Percentiles rank a stretch among this genome's conserved stretches.
These are phyloP conservation scores for Clarias gariepinus DNA, from an alignment of 2,113 vertebrate genomes.

Conservation along the genomic window DNA sequence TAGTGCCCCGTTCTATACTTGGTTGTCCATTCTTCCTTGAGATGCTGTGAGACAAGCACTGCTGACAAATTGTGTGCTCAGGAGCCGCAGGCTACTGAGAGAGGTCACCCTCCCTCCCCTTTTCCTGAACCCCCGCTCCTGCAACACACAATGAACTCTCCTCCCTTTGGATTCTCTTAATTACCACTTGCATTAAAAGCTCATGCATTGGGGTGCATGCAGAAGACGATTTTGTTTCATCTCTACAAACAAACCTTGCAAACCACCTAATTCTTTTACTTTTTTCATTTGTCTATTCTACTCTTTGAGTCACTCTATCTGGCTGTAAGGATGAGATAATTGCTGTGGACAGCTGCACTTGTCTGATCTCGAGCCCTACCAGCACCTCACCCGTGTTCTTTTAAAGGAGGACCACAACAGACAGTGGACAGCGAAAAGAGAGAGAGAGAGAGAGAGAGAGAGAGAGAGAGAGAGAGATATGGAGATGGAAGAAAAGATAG, in stretches of 20 bases:
- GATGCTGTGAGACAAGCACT: constrained; percentile 69
- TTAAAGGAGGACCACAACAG: constrained; percentile 73
- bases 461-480: constrained; percentile 22
- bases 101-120: constrained; percentile 67
- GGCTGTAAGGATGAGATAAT: constrained; percentile 89
- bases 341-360: constrained; percentile 95
- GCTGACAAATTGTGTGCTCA: constrained; percentile 64
- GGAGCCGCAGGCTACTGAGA: constrained; percentile 67
- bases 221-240: constrained; percentile 68
- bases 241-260: constrained; percentile 46
- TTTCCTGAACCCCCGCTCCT: constrained; percentile 46
- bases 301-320: constrained; percentile 65
- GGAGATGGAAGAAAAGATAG: constrained; percentile 60
- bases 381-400: constrained; percentile 84
- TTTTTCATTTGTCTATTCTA: constrained; percentile 46
- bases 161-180: constrained; percentile 82
- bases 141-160: constrained; percentile 72
- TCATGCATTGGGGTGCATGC: constrained; percentile 65
- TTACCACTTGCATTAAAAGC: constrained; percentile 80
- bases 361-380: constrained; percentile 82
- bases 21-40: constrained; percentile 61
- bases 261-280: constrained; percentile 55
- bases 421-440: constrained; percentile 48
- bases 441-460: constrained; percentile 60
- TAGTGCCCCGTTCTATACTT: constrained; percentile 67